Base-by-base conservation (phyloP, 2,113 vertebrate genomes). In the Apeltes quadracus region DNA sequence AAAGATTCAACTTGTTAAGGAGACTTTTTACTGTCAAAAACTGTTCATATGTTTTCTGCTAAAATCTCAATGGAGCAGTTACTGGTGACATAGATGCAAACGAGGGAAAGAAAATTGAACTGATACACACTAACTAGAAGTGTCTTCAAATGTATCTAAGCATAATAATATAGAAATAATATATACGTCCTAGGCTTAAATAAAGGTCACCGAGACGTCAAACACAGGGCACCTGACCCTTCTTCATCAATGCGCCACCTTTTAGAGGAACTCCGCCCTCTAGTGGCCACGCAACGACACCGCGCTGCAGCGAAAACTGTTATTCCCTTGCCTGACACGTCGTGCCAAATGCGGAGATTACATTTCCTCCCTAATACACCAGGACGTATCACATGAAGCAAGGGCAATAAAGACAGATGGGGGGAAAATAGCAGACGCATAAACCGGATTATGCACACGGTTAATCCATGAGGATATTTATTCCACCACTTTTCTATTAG, bases 301-400 rank as follows among this genome's bases (percentile, higher is more conserved):
- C 48, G 51, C 50, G 6, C 18, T 13, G 39, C 1, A 16, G 16
- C 46, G 63, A 85, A 71, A 12, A 16, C 64, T 6, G 38, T 51
- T 69, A 27, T 16, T 54, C 27, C 25, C 16, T 69, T 11, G 51
- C 46, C 23, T 59, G 67, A 76, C 10, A 77, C 69, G 71, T 86
- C 73, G 46, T 34, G 55, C 16, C n/a, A 66, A 69, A 84, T 69
- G 67, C 72, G 51, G 34, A 78, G 81, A 87, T 91, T 58, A 72
- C 0, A 46, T 55, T 51, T 43, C 25, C 25, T 34, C 7, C 34
- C 1, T 15, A 43, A 38, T 32, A 34, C 71, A 59, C 2, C 48
- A 1, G 1, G 22, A n/a, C 67, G 23, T 7, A 29, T 29, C 57
- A 13, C 51, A 39, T 7, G 20, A 4, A 36, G 14, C 38, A 39